phyloP scores from a whole-genome alignment of 1,140 invertebrate genomes.

The Drosophila pectinifera region DNA sequence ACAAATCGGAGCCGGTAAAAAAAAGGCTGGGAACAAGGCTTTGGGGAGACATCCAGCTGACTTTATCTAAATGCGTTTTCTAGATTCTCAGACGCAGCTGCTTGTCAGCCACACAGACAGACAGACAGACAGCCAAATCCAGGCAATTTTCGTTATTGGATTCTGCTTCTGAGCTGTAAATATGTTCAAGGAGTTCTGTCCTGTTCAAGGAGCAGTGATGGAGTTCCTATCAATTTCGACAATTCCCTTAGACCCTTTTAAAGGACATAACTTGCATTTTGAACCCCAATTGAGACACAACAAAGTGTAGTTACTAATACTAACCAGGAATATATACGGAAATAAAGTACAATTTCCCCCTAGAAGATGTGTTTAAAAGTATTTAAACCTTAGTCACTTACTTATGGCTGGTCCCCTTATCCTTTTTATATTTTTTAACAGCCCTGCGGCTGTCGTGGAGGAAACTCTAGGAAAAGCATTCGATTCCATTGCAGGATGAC shows the following conservation, averaged over 20 bases:
- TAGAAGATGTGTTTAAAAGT: neutral
- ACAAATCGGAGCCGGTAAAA: constrained; percentile 22
- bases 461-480: constrained; percentile 31
- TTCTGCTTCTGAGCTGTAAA: constrained; percentile 41
- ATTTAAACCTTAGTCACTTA: constrained; percentile 11
- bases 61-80: constrained; percentile 52
- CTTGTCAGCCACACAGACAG: neutral
- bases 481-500: constrained; percentile 61
- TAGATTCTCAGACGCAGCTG: constrained; percentile 28
- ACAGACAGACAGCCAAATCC: constrained; percentile 38
- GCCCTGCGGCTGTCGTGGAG: constrained; percentile 45
- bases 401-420: constrained; percentile 1
- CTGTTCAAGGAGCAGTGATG: too few species aligned
- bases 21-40: too few species aligned
- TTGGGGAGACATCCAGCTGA: constrained; percentile 15
- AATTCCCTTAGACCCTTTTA: too few species aligned
- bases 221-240: too few species aligned
- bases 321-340: too few species aligned
- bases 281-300: too few species aligned
- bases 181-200: neutral
- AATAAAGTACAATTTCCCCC: too few species aligned
- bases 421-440: too few species aligned
- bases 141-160: constrained; percentile 56
- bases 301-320: too few species aligned
- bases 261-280: too few species aligned